Evolutionary conservation across 1,140 invertebrate genomes (phyloP).

Genomic region (Sitobion miscanthi): DNA sequence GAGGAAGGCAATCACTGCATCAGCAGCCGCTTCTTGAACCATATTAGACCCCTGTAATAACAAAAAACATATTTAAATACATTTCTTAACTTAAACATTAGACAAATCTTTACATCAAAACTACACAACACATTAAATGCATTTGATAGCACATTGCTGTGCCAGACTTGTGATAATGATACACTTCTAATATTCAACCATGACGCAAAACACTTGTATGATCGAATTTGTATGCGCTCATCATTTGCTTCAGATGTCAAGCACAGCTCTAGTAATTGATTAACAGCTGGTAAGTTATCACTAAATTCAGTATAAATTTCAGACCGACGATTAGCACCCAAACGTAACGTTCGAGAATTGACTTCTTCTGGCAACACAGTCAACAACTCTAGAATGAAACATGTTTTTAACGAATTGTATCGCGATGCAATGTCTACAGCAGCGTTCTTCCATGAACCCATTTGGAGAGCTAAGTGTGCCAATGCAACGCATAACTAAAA

Average conservation of each 20-base stretch:
- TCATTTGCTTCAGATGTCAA: slow-evolving; percentile 68
- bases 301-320: slow-evolving; percentile 80
- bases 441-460: slow-evolving; percentile 90
- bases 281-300: slow-evolving; percentile 60
- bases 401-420: slow-evolving; percentile 69
- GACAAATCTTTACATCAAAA: slow-evolving; percentile 60
- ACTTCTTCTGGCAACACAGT: slow-evolving; percentile 97
- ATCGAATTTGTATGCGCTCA: slow-evolving; percentile 68
- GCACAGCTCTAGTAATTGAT: slow-evolving; percentile 70
- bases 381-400: slow-evolving; percentile 88
- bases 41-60: slow-evolving; percentile 34
- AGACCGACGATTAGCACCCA: slow-evolving; percentile 88
- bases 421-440: slow-evolving; percentile 83
- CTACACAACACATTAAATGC: slow-evolving; percentile 69
- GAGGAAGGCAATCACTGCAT: slow-evolving; percentile 87
- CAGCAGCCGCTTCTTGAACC: slow-evolving; percentile 88
- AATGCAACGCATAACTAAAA: slow-evolving; percentile 83
- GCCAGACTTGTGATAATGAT: slow-evolving; percentile 69
- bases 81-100: not conserved
- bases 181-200: slow-evolving; percentile 80
- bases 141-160: slow-evolving; percentile 73
- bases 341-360: slow-evolving; percentile 78
- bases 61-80: not conserved
- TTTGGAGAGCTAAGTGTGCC: slow-evolving; percentile 92
- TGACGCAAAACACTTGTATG: slow-evolving; percentile 79